A percentile compares a stretch with the other conserved stretches of the same genome.
phyloP scores from a whole-genome alignment of 2,113 vertebrate genomes.

The Triplophysa rosa region DNA sequence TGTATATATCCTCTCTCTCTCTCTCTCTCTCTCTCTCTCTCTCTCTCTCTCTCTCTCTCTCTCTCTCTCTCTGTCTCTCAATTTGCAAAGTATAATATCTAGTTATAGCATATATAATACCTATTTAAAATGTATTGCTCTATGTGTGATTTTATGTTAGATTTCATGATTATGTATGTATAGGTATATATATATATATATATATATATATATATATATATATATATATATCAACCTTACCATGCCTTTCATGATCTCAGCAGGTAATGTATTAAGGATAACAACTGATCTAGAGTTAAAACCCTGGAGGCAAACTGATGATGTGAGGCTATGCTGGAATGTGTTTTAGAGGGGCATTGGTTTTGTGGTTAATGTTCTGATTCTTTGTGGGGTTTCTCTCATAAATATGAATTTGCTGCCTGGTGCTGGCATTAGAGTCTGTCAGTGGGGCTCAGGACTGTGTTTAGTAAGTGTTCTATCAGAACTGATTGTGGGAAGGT shows the following conservation, averaged over 20 bases:
- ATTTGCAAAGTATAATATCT: too few relatives aligned
- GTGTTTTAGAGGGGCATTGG: slow-evolving; percentile 10
- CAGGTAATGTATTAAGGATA: slow-evolving; percentile 4
- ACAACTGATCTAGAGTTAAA: slow-evolving; percentile 5
- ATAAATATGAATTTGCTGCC: slow-evolving; percentile 51
- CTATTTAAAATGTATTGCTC: not conserved
- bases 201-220: too few relatives aligned
- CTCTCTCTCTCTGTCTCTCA: too few relatives aligned
- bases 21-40: too few relatives aligned
- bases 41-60: too few relatives aligned
- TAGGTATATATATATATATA: too few relatives aligned
- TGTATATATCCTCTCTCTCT: not conserved
- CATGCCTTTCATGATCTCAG: not conserved
- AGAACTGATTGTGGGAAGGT: slow-evolving; percentile 42
- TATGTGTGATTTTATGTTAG: too few relatives aligned
- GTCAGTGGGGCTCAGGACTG: slow-evolving; percentile 32
- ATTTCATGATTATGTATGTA: too few relatives aligned
- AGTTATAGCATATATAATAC: not conserved
- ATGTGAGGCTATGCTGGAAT: not conserved
- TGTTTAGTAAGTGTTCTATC: slow-evolving; percentile 35
- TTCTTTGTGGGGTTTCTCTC: slow-evolving; percentile 34
- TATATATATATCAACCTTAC: not conserved
- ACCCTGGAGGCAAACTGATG: slow-evolving; percentile 26
- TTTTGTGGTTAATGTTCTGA: slow-evolving; percentile 34
- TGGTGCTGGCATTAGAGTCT: slow-evolving; percentile 45